Base-by-base conservation (phyloP, 2,113 vertebrate genomes). In the Ptilonorhynchus violaceus region DNA sequence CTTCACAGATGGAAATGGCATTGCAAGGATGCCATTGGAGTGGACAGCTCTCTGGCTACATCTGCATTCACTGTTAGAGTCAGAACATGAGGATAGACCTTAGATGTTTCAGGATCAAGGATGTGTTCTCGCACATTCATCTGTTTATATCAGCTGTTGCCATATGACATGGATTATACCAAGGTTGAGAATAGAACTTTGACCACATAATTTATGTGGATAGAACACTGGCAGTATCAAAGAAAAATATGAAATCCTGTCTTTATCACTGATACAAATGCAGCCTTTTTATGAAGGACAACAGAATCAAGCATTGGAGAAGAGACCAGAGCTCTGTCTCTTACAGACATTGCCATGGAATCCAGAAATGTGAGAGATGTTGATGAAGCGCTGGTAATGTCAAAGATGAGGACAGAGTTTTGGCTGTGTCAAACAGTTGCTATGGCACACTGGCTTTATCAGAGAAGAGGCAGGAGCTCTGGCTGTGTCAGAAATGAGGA, bases 271-370 rank as follows among this genome's bases (percentile, higher is more conserved):
- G 30, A 10, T 72, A 44, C 1, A 1, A 82, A 23, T 16, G 59
- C 5, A 55, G 5, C 3, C 6, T 64, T 89, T 91, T 78, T 56
- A 52, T 47, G 41, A 78, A 70, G 30, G n/a, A 75, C 9, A 28
- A 2, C 37, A 30, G 19, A 27, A 85, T 7, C 9, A 21, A 74
- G 16, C 0, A 0, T 2, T 47, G 31, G 24, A 82, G 44, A 79
- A 64, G 19, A 86, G 10, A n/a, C 5, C 46, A 86, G 59, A 86
- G 12, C 25, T 80, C 44, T 56, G 11, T 64, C 31, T 91, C 12
- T 66, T 80, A 56, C 18, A 76, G 46, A 27, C 1, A 10, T 68
- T 85, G 35, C 11, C 33, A 64, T 28, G 31, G 39, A 81, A 78
- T 17, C 28, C 37, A 85, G 53, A 72, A 67, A 52, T 37, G 0